These are phyloP conservation scores for Dinomys branickii DNA, from an alignment of 2,113 vertebrate genomes.

Conservation along the genomic window DNA sequence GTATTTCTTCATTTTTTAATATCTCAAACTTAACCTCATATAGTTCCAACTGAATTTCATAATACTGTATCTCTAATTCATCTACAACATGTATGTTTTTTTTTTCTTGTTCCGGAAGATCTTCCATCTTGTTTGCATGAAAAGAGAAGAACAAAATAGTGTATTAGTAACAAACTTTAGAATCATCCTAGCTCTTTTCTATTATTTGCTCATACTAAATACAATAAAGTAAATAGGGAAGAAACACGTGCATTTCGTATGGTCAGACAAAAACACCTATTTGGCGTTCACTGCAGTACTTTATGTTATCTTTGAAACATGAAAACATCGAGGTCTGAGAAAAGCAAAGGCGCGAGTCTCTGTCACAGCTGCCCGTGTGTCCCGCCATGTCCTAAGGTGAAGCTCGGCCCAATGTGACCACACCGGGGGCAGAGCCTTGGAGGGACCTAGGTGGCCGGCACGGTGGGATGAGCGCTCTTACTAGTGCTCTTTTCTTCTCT, in stretches of 20 bases:
- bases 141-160: conserved; percentile 51
- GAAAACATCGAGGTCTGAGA: background rate
- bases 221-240: background rate
- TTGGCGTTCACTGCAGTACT: background rate
- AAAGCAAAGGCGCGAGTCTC: background rate
- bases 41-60: conserved; percentile 94
- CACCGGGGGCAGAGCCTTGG: background rate
- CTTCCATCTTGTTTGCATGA: conserved; percentile 87
- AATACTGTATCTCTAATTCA: conserved; percentile 94
- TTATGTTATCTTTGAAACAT: background rate
- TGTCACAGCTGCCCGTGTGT: background rate
- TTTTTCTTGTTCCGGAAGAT: conserved; percentile 84
- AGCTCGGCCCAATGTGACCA: background rate
- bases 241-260: background rate
- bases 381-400: background rate
- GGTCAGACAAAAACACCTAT: conserved; percentile 2
- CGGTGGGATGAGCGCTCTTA: background rate
- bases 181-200: background rate
- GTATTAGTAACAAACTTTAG: background rate
- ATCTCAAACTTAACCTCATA: conserved; percentile 95
- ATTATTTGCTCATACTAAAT: background rate
- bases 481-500: background rate
- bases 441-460: background rate
- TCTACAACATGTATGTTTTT: conserved; percentile 84
- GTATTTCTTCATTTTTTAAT: conserved; percentile 94